These are phyloP conservation scores for Cephalotes varians DNA, from an alignment of 2,888 invertebrate species.

Conservation along the genomic window DNA sequence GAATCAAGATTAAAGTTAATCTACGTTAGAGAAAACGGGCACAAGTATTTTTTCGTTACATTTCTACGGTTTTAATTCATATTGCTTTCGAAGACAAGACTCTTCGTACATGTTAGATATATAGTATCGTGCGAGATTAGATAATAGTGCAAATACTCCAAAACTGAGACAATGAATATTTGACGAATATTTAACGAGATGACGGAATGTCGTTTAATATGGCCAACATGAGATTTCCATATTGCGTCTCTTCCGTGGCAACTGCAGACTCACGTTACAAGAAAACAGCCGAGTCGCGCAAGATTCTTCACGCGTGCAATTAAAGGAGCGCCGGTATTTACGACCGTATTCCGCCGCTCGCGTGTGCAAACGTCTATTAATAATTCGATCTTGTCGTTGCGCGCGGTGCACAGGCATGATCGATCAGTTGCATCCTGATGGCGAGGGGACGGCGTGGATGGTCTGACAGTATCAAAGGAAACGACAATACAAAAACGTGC, in stretches of 20 bases:
- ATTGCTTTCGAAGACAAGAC: background rate
- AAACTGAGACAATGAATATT: background rate
- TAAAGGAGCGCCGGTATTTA: conserved; percentile 25
- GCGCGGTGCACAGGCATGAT: background rate
- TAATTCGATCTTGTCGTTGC: conserved; percentile 27
- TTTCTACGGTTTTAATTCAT: background rate
- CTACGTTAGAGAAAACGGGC: too few species aligned
- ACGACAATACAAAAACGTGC: conserved; percentile 59
- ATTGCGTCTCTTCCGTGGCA: background rate
- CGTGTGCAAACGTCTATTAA: conserved; percentile 43
- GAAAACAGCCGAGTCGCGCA: background rate
- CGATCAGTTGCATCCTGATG: conserved; percentile 32
- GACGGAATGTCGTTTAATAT: background rate
- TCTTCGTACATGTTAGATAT: background rate
- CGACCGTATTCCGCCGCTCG: conserved; percentile 5
- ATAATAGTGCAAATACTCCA: background rate
- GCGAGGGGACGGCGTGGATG: background rate
- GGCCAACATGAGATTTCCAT: conserved; percentile 10
- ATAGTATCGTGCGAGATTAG: background rate
- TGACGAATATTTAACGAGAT: background rate
- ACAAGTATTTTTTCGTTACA: background rate
- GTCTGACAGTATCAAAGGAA: background rate
- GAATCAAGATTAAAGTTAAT: too few species aligned
- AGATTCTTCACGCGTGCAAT: conserved; percentile 12
- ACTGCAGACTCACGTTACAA: background rate